These are phyloP conservation scores for Chelonia mydas DNA, from an alignment of 2,797 vertebrate genomes.

Conservation along the genomic window DNA sequence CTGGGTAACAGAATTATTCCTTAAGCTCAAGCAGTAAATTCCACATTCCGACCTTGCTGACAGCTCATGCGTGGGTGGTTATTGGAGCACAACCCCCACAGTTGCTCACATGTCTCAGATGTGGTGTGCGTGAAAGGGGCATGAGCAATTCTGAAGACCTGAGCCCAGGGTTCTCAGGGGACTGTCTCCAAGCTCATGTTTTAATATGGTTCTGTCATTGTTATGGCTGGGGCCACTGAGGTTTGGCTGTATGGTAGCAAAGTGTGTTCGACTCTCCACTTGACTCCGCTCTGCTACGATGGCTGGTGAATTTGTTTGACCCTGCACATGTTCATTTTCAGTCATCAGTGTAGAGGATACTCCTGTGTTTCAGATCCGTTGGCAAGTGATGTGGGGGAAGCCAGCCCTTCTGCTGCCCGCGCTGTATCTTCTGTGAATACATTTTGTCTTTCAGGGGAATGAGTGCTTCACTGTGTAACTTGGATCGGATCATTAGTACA, in stretches of 20 bases:
- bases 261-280: background rate
- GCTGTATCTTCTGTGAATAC: background rate
- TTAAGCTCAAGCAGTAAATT: background rate
- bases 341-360: background rate
- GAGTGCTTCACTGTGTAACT: background rate
- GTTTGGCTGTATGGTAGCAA: background rate
- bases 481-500: background rate
- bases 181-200: background rate
- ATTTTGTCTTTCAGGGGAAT: background rate
- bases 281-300: background rate
- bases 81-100: background rate
- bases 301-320: background rate
- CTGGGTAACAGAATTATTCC: background rate
- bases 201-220: background rate
- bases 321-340: background rate
- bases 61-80: background rate
- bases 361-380: background rate
- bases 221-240: background rate
- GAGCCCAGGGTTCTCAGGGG: background rate
- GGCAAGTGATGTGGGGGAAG: background rate
- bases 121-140: background rate
- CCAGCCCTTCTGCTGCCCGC: background rate
- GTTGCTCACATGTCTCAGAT: background rate
- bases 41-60: background rate
- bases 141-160: background rate